Evolutionary conservation across 2,888 invertebrate species (phyloP), one percentile per base, ranked within the genome.

Genomic region (Stenolophus ochropezus): DNA sequence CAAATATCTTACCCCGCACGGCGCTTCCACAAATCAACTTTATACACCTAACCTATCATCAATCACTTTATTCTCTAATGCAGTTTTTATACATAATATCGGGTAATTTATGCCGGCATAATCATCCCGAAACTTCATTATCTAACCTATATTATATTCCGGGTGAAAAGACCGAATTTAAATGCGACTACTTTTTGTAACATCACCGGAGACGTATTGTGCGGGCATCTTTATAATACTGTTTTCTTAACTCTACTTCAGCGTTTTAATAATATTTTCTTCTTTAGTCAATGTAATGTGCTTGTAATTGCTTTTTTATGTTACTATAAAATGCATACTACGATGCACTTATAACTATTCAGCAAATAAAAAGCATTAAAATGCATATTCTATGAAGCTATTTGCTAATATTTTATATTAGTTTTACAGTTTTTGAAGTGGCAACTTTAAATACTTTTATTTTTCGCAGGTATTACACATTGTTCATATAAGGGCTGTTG

Each of bases 11-110:
- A 42, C 33, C 33, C 8, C 6, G 11, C 27, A 69, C n/a, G n/a
- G n/a, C n/a, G n/a, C n/a, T n/a, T n/a, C n/a, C n/a, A n/a, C 27
- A 69, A 69, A 69, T 69, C 27, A 69, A 69, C 33, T 69, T 69
- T 1, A 16, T 8, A 58, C 23, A 58, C 11, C n/a, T 23, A 23
- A 58, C 23, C 65, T 69, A 21, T 69, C 65, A 69, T 69, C 33
- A 69, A 69, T 69, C 65, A 69, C 65, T 61, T 69, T 33, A 69
- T 18, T 33, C 16, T n/a, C n/a, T 5, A 69, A 33, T 18, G 65
- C 5, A n/a, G 14, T 61, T 61, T 27, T 16, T 33, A 33, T 16
- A 27, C 27, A 69, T 69, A 69, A 69, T 33, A 61, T 25, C 23
- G 25, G 11, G 11, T 61, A 61, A 61, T 61, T 61, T 61, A 61